Evolutionary conservation across 2,797 vertebrate species (phyloP).

Genomic region (Micromesistius poutassou): DNA sequence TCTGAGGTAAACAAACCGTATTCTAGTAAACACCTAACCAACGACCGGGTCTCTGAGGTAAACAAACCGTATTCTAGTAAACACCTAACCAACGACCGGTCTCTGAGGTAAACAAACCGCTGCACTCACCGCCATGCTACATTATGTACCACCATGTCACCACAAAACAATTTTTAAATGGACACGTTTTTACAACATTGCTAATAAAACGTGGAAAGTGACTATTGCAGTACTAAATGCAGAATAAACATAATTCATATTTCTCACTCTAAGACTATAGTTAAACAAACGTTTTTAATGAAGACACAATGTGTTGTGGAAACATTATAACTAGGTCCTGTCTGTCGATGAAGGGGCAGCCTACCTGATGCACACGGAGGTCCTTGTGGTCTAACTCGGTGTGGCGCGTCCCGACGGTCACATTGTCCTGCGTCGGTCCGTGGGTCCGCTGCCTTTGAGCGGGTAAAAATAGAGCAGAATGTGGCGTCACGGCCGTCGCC

Average conservation of each 20-base stretch:
- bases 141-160: not conserved
- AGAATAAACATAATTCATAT: not conserved
- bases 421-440: slow-evolving; percentile 62
- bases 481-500: slow-evolving; percentile 66
- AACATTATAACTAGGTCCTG: not conserved
- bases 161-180: not conserved
- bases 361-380: slow-evolving; percentile 55
- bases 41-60: not conserved
- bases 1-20: not conserved
- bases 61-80: not conserved
- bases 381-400: slow-evolving; percentile 42
- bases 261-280: not conserved
- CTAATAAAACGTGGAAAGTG: not conserved
- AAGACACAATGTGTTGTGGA: not conserved
- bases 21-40: not conserved
- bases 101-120: not conserved
- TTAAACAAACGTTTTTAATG: not conserved
- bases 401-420: slow-evolving; percentile 40
- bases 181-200: not conserved
- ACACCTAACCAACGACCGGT: not conserved
- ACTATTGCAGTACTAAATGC: not conserved
- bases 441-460: slow-evolving; percentile 42
- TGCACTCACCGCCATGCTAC: not conserved
- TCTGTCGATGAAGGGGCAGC: slow-evolving; percentile 15
- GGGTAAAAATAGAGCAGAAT: slow-evolving; percentile 75